Evolutionary conservation across 2,888 invertebrate genomes (phyloP).

Genomic region (Stenotaenia linearis): DNA sequence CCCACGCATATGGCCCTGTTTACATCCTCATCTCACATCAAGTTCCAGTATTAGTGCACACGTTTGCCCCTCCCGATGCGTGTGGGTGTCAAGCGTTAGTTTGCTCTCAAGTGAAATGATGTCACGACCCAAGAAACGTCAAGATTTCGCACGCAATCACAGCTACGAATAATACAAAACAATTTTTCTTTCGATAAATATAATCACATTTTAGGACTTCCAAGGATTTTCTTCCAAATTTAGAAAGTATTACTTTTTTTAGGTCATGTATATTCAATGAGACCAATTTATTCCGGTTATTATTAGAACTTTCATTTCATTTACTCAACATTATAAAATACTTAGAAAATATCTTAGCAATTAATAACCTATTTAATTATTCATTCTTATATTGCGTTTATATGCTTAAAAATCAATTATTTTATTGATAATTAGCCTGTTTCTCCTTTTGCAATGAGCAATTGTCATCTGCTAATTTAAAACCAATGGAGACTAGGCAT

Average conservation of each 20-base stretch:
- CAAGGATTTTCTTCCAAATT: too few relatives aligned
- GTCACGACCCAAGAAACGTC: constrained; percentile 13
- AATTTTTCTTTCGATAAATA: neutral
- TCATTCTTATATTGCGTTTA: too few relatives aligned
- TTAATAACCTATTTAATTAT: too few relatives aligned
- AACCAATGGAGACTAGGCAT: neutral
- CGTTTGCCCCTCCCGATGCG: constrained; percentile 19
- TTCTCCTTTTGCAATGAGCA: neutral
- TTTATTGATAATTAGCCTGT: neutral
- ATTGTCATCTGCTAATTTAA: neutral
- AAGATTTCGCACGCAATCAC: neutral
- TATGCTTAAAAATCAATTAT: neutral
- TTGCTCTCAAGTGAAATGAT: neutral
- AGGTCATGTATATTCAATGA: neutral
- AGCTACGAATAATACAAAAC: neutral
- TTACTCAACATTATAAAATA: too few relatives aligned
- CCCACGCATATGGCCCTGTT: neutral
- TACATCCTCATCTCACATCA: neutral
- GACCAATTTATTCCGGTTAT: too few relatives aligned
- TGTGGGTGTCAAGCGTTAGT: constrained; percentile 10
- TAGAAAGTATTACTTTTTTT: neutral
- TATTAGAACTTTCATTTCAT: too few relatives aligned
- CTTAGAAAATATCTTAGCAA: too few relatives aligned
- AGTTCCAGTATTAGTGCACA: neutral
- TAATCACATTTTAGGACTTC: neutral